Base-by-base conservation (phyloP, 2,888 invertebrate species). In the Dascillus cervinus region DNA sequence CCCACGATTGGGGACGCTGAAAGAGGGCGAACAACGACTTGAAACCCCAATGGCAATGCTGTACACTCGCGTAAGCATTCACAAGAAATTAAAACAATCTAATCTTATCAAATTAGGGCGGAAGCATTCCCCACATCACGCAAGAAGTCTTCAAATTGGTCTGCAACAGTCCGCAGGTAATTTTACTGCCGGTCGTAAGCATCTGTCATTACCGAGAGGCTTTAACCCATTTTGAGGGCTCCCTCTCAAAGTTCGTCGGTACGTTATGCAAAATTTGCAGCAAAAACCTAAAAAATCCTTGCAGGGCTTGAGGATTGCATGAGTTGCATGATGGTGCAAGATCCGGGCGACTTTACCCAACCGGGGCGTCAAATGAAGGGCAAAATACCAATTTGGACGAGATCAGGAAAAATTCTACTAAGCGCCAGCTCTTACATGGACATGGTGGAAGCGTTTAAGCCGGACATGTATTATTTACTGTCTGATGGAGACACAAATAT, bases 91-190 rank as follows among this genome's bases (percentile, higher is more conserved):
- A 13, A n/a, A 4, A 11, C 14, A 20, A 25, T 13, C 6, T 4
- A 10, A 12, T 24, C 8, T 6, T 17, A 6, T 17, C 8, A 17
- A n/a, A n/a, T 6, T 60, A 86, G 82, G 78, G 81, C 47, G 92
- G 88, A 24, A 82, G 83, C 61, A 75, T 90, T 26, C 87, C 89
- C 0, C 82, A 89, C 62, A 63, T 94, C 11, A 85, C 83, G 0
- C 73, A 77, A 41, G 88, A 87, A 64, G 81, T 84, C 0, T 71
- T 86, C 29, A 67, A 76, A 43, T 70, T 75, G 58, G 66, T 86
- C 3, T 77, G 75, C 23, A 52, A 64, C 11, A 72, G 70, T 4
- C 70, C 73, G 1, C 75, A 77, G 36, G 61, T 84, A 1, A 60
- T 89, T 11, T 80, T 84, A 59, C 70, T 88, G 36, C 81, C 88